Evolutionary conservation across 1,140 invertebrate genomes (phyloP).

Genomic region (Hydropsyche tenuis): DNA sequence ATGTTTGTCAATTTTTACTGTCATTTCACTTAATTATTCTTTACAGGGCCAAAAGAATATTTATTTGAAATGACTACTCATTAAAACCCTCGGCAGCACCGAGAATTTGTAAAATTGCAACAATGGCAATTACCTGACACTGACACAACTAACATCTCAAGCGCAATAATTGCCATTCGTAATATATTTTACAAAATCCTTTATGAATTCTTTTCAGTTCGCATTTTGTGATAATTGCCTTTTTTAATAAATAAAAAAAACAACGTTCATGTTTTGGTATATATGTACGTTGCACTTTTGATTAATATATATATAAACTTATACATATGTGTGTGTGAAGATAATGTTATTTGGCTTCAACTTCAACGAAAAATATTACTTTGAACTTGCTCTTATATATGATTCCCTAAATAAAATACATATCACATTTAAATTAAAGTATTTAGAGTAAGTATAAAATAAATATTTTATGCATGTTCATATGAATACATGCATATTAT

Average conservation of each 20-base stretch:
- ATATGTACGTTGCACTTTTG: background rate
- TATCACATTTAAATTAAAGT: slow-evolving; percentile 12
- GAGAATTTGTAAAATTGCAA: background rate
- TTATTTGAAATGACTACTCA: slow-evolving; percentile 11
- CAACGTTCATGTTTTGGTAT: no score
- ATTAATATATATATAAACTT: slow-evolving; percentile 6
- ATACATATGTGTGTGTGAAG: no score
- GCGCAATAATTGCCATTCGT: slow-evolving; percentile 13
- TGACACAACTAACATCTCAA: slow-evolving; percentile 34
- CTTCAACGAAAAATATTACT: slow-evolving; percentile 22
- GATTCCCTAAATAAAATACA: background rate
- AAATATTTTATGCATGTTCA: slow-evolving; percentile 7
- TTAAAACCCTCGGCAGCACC: background rate
- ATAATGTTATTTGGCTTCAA: slow-evolving; percentile 15
- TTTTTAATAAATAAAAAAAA: no score
- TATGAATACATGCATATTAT: slow-evolving; percentile 14
- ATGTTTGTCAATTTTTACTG: background rate
- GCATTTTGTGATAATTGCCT: background rate
- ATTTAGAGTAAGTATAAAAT: slow-evolving; percentile 1
- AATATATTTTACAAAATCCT: slow-evolving; percentile 1
- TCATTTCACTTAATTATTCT: slow-evolving; percentile 31
- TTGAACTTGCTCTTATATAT: background rate
- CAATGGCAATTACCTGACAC: slow-evolving; percentile 23
- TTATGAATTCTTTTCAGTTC: no score
- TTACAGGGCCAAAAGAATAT: slow-evolving; percentile 37